phyloP scores from a whole-genome alignment of 1,140 invertebrate species.

The Eufriesea mexicana region DNA sequence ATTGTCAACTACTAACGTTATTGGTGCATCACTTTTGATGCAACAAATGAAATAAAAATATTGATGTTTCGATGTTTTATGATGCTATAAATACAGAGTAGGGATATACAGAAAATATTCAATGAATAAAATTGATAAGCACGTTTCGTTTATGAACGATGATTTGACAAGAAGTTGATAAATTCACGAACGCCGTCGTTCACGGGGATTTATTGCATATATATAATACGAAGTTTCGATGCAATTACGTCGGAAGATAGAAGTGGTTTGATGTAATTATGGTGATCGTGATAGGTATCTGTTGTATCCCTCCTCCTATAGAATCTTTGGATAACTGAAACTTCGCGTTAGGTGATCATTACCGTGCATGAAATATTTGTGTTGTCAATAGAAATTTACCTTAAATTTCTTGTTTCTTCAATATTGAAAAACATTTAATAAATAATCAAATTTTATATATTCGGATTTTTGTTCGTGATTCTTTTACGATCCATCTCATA shows the following conservation, averaged over 20 bases:
- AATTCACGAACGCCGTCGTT: neutral
- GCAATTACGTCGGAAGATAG: conserved; percentile 5
- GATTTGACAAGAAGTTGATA: neutral
- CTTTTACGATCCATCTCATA: too few relatives aligned
- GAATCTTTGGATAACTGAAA: neutral
- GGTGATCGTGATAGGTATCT: conserved; percentile 13
- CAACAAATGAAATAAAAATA: too few relatives aligned
- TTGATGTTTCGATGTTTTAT: too few relatives aligned
- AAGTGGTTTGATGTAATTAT: conserved; percentile 13
- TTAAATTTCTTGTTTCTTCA: too few relatives aligned
- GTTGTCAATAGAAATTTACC: too few relatives aligned
- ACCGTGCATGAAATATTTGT: neutral
- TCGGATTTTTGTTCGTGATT: neutral
- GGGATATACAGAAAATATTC: neutral
- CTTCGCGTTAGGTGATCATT: neutral
- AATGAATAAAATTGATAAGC: neutral
- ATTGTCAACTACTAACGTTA: too few relatives aligned
- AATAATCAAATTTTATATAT: too few relatives aligned
- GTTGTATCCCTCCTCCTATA: neutral
- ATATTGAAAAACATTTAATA: too few relatives aligned
- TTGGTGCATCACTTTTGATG: too few relatives aligned
- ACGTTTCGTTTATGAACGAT: neutral
- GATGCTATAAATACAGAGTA: neutral
- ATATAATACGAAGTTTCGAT: conserved; percentile 4
- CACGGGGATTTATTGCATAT: conserved; percentile 9